phyloP scores from a whole-genome alignment of 2,888 invertebrate genomes.

The Athalia rosae region DNA sequence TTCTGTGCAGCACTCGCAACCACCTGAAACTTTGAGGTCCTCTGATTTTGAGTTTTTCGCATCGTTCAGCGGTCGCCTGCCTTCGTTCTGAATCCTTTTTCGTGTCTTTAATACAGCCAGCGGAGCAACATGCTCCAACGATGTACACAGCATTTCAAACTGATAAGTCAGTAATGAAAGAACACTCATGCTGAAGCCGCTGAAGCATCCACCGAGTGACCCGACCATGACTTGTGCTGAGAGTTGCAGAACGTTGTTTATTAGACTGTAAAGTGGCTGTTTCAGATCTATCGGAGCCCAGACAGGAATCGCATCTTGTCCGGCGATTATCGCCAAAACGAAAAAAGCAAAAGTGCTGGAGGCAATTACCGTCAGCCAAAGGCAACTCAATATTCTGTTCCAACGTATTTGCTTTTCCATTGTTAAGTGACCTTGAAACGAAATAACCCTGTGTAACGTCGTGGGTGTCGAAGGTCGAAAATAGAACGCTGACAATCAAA shows the following conservation, averaged over 20 bases:
- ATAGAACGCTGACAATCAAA: background rate
- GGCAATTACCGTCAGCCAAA: conserved; percentile 2
- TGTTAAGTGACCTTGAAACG: conserved; percentile 20
- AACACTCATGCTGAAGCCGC: conserved; percentile 28
- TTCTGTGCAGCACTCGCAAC: conserved; percentile 37
- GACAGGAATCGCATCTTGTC: conserved; percentile 22
- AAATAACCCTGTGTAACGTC: background rate
- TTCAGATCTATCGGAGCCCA: conserved; percentile 32
- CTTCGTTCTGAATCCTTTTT: conserved; percentile 2
- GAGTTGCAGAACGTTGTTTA: conserved; percentile 19
- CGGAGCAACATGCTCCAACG: conserved; percentile 30
- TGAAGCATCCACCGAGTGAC: conserved; percentile 7
- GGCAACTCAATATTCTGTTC: background rate
- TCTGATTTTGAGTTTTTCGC: background rate
- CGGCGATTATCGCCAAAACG: conserved; percentile 9
- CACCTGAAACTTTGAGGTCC: background rate
- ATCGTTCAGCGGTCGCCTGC: background rate
- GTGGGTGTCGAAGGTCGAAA: background rate
- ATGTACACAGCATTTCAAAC: conserved; percentile 24
- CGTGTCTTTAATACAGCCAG: conserved; percentile 17
- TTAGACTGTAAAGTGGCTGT: conserved; percentile 21
- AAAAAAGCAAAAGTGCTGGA: background rate
- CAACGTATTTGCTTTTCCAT: conserved; percentile 12
- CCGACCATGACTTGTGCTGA: conserved; percentile 18
- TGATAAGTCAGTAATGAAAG: conserved; percentile 10